Evolutionary conservation across 1,140 invertebrate genomes (phyloP).

Genomic region (Contarinia nasturtii): DNA sequence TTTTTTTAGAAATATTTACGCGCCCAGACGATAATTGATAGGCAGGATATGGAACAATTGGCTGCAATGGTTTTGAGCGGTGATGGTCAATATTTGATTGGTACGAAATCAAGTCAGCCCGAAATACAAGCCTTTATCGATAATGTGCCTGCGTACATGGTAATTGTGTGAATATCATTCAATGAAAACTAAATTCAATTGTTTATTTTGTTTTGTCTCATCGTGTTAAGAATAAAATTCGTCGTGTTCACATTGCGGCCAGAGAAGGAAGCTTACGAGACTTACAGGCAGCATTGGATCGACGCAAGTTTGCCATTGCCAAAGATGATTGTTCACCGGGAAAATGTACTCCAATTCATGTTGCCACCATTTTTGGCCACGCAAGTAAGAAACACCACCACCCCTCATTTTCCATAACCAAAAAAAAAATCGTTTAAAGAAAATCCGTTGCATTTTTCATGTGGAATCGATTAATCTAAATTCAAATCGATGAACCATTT

Average conservation of each 20-base stretch:
- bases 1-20: too few species aligned
- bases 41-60: conserved; percentile 72
- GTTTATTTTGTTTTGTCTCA: conserved; percentile 6
- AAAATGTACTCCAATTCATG: conserved; percentile 83
- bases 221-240: conserved; percentile 78
- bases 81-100: conserved; percentile 58
- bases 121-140: conserved; percentile 79
- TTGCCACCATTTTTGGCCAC: conserved; percentile 67
- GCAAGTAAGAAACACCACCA: conserved; percentile 25
- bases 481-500: too few species aligned
- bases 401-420: neutral
- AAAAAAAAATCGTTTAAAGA: neutral
- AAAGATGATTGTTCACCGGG: conserved; percentile 58
- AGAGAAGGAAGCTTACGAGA: conserved; percentile 65
- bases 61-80: conserved; percentile 75
- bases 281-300: conserved; percentile 66
- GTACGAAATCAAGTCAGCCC: conserved; percentile 46
- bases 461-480: neutral
- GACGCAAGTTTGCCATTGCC: conserved; percentile 77
- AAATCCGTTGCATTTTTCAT: neutral
- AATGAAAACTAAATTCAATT: neutral
- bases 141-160: conserved; percentile 80
- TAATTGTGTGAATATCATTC: conserved; percentile 17
- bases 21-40: conserved; percentile 32
- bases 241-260: conserved; percentile 70